A percentile compares a stretch with the other conserved stretches of the same genome.
Conservation (phyloP, 2,113 vertebrate species). For the Ciconia stormi region DNA sequence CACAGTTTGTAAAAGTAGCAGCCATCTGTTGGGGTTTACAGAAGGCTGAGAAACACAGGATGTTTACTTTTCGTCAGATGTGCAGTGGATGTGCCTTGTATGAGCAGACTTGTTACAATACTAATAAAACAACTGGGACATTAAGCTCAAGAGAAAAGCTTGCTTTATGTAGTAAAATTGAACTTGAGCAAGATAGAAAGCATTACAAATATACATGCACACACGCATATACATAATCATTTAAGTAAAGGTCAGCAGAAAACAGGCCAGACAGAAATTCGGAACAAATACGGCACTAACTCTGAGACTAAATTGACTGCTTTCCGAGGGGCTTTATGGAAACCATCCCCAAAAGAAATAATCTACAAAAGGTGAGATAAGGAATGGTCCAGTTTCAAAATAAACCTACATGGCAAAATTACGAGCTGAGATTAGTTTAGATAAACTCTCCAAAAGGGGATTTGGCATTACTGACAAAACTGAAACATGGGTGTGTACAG, state of each 20-base stretch:
- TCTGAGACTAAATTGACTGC: neutral
- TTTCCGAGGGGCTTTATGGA: neutral
- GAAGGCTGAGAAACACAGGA: conserved; percentile 55
- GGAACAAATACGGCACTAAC: neutral
- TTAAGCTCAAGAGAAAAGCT: neutral
- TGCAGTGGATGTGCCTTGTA: neutral
- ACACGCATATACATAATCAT: neutral
- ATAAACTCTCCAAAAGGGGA: neutral
- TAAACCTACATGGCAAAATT: neutral
- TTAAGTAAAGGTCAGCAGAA: conserved; percentile 8
- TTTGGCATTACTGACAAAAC: neutral
- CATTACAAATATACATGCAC: neutral
- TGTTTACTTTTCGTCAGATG: conserved; percentile 50
- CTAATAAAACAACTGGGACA: conserved; percentile 13
- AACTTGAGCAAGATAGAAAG: neutral
- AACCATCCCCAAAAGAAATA: neutral
- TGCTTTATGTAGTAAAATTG: neutral
- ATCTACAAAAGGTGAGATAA: neutral
- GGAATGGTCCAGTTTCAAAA: neutral
- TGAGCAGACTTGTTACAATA: neutral
- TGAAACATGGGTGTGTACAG: neutral
- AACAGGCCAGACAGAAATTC: neutral
- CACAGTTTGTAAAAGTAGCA: conserved; percentile 44
- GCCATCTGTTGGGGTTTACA: conserved; percentile 51
- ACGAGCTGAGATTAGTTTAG: neutral